Base-by-base conservation (phyloP, 2,888 invertebrate species). In the Ctena decussata region DNA sequence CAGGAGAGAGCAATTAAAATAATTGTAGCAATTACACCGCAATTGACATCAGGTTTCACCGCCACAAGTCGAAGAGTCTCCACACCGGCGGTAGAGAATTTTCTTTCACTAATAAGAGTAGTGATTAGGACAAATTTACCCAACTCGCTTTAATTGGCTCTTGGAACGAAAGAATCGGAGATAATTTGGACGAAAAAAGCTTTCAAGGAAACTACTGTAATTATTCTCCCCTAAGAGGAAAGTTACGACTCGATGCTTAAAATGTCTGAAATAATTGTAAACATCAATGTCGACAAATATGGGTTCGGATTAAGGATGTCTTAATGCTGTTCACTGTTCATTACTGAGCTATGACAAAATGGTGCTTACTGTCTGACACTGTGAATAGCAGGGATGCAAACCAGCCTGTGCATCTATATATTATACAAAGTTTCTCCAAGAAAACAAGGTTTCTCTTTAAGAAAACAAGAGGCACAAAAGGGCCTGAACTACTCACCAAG, bases 21-120 rank as follows among this genome's bases (percentile, higher is more conserved):
- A 65, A 65, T 65, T 65, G 65, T 35, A 65, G 35, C 65, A 65
- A 65, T 65, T 65, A 35, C 35, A 24, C 65, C 32, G 35, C 65
- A 35, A 65, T 35, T 65, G 65, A 35, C 65, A 65, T 65, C 65
- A 35, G 65, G 35, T 35, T 65, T 65, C 35, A 3, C n/a, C 35
- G 11, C 65, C 35, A 35, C 35, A 35, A 35, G 65, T 65, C 65
- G 35, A 65, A 1, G 35, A 65, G 65, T 65, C 65, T 65, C 65
- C 35, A 32, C 32, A 35, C 65, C 24, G 6, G 6, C 41, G 41
- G 41, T 41, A 41, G 15, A 15, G 15, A 53, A 53, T 32, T 35
- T 35, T 65, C 35, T 32, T 65, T 35, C 65, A 32, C 35, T 65
- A 65, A 65, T 65, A 65, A 65, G 65, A 18, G 35, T 65, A 65